phyloP scores from a whole-genome alignment of 2,888 invertebrate species.

The Callinectes sapidus region DNA sequence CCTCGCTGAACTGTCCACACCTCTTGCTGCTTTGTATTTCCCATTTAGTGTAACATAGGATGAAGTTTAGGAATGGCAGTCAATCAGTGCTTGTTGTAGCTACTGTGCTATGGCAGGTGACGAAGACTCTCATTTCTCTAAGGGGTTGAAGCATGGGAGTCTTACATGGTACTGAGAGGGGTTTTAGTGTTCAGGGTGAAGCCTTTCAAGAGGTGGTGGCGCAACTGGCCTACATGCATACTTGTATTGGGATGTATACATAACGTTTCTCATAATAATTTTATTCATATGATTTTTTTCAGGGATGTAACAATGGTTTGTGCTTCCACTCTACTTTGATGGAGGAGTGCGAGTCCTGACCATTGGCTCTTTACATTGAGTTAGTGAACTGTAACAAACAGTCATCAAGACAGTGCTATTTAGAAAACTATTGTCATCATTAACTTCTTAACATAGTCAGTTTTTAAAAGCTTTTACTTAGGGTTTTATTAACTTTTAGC shows the following conservation, averaged over 20 bases:
- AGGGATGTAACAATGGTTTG: not conserved
- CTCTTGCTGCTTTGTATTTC: not conserved
- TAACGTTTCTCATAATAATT: not conserved
- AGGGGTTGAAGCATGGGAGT: not conserved
- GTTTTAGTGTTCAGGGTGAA: not conserved
- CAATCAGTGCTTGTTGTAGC: not conserved
- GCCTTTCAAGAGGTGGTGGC: not conserved
- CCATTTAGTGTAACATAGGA: not conserved
- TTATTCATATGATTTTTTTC: not conserved
- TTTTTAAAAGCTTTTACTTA: not conserved
- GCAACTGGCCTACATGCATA: not conserved
- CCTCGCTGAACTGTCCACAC: not conserved
- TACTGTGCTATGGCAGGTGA: not conserved
- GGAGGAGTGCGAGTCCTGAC: not conserved
- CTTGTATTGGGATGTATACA: not conserved
- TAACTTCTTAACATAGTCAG: not conserved
- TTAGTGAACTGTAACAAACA: not conserved
- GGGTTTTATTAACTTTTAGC: not conserved
- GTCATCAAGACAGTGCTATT: not conserved
- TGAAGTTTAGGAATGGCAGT: not conserved
- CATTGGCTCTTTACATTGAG: not conserved
- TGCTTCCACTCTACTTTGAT: not conserved
- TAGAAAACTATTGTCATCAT: not conserved
- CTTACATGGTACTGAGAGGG: not conserved
- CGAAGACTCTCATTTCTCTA: not conserved